Conservation (phyloP, 2,888 invertebrate species). For the Calliopum simillimum region DNA sequence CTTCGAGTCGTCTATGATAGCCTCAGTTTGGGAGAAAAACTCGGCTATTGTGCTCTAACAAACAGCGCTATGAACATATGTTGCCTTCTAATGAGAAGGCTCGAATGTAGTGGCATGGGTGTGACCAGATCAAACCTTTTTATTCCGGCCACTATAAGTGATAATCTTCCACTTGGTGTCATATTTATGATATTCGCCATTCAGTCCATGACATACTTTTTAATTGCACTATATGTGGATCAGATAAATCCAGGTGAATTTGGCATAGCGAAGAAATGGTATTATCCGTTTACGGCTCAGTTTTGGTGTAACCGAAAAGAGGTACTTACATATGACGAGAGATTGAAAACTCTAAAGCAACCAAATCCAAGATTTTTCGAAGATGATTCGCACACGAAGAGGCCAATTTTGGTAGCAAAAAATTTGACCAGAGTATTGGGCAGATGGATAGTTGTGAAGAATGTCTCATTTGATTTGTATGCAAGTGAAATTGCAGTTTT, state of each 20-base stretch:
- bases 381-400: constrained; percentile 58
- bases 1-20: constrained; percentile 77
- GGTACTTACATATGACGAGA: constrained; percentile 1
- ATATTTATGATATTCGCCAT: constrained; percentile 75
- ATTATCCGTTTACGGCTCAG: constrained; percentile 75
- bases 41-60: constrained; percentile 74
- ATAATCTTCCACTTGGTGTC: constrained; percentile 76
- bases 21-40: constrained; percentile 71
- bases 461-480: constrained; percentile 81
- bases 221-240: constrained; percentile 85
- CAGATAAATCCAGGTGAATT: constrained; percentile 85
- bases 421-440: constrained; percentile 74
- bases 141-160: constrained; percentile 73
- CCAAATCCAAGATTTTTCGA: constrained; percentile 29
- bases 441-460: constrained; percentile 72
- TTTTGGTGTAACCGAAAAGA: constrained; percentile 67
- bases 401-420: constrained; percentile 69
- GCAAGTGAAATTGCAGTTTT: constrained; percentile 87
- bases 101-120: constrained; percentile 75
- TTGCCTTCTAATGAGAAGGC: constrained; percentile 76
- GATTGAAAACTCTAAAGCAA: constrained; percentile 18
- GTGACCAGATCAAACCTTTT: constrained; percentile 69
- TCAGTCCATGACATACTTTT: constrained; percentile 69
- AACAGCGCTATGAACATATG: constrained; percentile 85
- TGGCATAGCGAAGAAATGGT: constrained; percentile 83